phyloP scores from a whole-genome alignment of 30 jellyfish, hydroid and myxozoan species.

The Sanderia malayensis region DNA sequence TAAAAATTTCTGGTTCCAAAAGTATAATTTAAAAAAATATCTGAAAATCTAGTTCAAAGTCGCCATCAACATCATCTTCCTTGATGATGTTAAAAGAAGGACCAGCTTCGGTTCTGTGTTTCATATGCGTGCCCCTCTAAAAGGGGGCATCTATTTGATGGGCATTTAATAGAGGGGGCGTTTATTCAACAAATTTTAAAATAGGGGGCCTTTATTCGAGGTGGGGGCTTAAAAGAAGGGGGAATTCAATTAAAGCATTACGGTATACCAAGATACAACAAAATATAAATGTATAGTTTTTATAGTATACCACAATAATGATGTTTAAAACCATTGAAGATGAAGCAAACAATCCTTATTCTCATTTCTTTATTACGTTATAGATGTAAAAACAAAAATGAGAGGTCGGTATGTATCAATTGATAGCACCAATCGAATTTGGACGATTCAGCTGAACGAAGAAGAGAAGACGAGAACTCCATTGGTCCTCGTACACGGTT shows the following conservation, averaged over 20 bases:
- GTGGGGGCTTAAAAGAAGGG: background rate
- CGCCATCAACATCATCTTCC: too few relatives aligned
- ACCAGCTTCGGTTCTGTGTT: too few relatives aligned
- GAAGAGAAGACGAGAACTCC: constrained; percentile 65
- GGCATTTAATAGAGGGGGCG: background rate
- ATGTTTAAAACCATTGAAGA: background rate
- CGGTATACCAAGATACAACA: too few relatives aligned
- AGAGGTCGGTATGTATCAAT: constrained; percentile 73
- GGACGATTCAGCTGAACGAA: constrained; percentile 74
- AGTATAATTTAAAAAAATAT: too few relatives aligned
- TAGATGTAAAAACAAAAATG: constrained; percentile 64
- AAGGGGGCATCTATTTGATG: too few relatives aligned
- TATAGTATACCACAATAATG: background rate
- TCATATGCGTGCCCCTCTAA: too few relatives aligned
- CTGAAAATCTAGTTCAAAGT: too few relatives aligned
- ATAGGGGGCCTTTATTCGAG: background rate
- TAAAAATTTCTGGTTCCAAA: too few relatives aligned
- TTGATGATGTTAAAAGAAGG: too few relatives aligned
- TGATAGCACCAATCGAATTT: constrained; percentile 38
- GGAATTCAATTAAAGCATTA: background rate
- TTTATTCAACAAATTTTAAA: too few relatives aligned
- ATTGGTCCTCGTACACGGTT: constrained; percentile 88
- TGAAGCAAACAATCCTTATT: background rate
- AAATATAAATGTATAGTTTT: too few relatives aligned
- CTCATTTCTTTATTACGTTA: background rate